Evolutionary conservation across 2,113 vertebrate species (phyloP), one percentile per base, ranked within the genome.

Genomic region (Chamaetylas fuelleborni): DNA sequence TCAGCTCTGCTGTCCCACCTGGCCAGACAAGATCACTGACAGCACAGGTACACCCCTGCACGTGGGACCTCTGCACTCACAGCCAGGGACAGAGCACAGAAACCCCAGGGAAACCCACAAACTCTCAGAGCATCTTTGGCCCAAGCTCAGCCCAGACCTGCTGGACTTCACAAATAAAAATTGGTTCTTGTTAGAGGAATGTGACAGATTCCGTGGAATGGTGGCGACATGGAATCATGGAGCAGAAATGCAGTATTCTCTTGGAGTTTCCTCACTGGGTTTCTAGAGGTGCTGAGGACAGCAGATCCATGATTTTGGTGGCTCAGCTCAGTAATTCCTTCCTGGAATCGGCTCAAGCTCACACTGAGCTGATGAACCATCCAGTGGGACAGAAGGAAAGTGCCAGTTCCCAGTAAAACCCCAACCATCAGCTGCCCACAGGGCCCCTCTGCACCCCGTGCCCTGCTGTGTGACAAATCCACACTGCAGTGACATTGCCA

Each of bases 401-500:
- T 14, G 9, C 34, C 26, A 90, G 40, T 51, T 18, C 25, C 19
- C 86, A 45, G 28, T 20, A 33, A 51, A 73, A 42, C 23, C 64
- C 14, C 16, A 6, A 38, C 26, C 47, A 20, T 5, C 38, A 40
- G 47, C 47, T 43, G 53, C 57, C 57, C 54, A 19, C 40, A 22
- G n/a, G 20, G 19, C 28, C 28, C 13, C 69, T 33, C 38, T 50
- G 62, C 33, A 51, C 28, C 23, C 45, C 3, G 1, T 23, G 64
- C 14, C 72, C 54, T 38, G 40, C 4, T 15, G 11, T 17, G 74
- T 20, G 56, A 34, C 74, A 87, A 56, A 40, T 3, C 4, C 66
- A 12, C 6, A 0, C 45, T 82, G 67, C 53, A 48, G 31, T 9
- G 36, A 4, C 33, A 13, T 12, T 6, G 8, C 3, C 3, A 58